Conservation (phyloP, 2,888 invertebrate genomes). For the Mesochorus sp. region DNA sequence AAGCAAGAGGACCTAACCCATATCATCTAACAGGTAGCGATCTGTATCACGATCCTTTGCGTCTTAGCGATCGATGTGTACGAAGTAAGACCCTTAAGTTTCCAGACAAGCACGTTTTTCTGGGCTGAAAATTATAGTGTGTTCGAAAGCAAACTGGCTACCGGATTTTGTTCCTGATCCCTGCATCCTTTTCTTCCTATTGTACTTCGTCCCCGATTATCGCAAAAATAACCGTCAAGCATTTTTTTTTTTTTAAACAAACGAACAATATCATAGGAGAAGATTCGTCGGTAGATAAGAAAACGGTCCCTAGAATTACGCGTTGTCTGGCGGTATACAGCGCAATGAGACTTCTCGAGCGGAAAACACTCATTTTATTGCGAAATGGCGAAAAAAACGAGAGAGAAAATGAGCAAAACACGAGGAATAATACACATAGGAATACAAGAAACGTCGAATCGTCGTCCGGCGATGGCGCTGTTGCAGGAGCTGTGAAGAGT, state of each 20-base stretch:
- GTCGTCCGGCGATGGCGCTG: constrained; percentile 37
- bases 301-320: not conserved
- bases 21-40: not conserved
- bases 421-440: constrained; percentile 1
- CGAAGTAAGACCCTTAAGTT: constrained; percentile 24
- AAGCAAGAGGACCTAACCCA: not conserved
- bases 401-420: constrained; percentile 20
- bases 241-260: not conserved
- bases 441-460: constrained; percentile 33
- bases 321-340: not conserved
- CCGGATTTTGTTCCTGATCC: not conserved
- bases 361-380: constrained; percentile 35
- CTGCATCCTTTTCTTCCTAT: not conserved
- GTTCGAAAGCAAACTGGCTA: constrained; percentile 1
- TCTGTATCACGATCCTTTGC: not conserved
- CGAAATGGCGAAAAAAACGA: constrained; percentile 25
- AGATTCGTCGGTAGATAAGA: not conserved
- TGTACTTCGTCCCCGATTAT: not conserved
- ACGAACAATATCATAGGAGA: not conserved
- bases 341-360: constrained; percentile 25
- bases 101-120: constrained; percentile 33
- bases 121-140: constrained; percentile 15
- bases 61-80: not conserved
- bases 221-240: not conserved
- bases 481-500: constrained; percentile 33